Conservation (phyloP, 2,113 vertebrate genomes). For the Zapornia atra region DNA sequence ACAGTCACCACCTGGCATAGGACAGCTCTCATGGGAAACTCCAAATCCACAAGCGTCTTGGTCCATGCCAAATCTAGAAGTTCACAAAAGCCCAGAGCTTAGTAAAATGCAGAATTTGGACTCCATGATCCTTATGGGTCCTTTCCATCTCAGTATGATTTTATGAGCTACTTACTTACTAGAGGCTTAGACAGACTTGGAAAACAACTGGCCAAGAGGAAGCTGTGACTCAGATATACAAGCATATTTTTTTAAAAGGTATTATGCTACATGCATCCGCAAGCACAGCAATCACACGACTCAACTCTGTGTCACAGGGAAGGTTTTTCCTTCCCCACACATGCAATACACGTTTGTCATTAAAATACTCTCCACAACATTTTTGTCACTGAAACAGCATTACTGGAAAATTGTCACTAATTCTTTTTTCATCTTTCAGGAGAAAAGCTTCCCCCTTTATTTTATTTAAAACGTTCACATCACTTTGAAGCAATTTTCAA, state of each 20-base stretch:
- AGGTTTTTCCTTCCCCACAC: neutral
- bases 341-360: neutral
- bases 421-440: slow-evolving; percentile 12
- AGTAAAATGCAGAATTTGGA: neutral
- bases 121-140: too few species aligned
- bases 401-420: slow-evolving; percentile 4
- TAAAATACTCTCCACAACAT: neutral
- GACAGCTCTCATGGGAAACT: neutral
- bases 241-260: neutral
- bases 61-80: neutral
- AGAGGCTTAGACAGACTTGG: neutral
- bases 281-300: neutral
- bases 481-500: slow-evolving; percentile 45
- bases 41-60: neutral
- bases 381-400: neutral
- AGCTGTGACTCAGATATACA: neutral
- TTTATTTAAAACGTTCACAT: slow-evolving; percentile 31
- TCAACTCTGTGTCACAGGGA: neutral
- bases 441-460: neutral
- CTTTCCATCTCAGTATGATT: too few species aligned
- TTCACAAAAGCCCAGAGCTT: neutral
- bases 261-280: neutral
- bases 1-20: neutral
- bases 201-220: neutral
- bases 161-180: neutral